These are phyloP conservation scores for Cinara cedri DNA, from an alignment of 2,888 invertebrate genomes.

Conservation along the genomic window DNA sequence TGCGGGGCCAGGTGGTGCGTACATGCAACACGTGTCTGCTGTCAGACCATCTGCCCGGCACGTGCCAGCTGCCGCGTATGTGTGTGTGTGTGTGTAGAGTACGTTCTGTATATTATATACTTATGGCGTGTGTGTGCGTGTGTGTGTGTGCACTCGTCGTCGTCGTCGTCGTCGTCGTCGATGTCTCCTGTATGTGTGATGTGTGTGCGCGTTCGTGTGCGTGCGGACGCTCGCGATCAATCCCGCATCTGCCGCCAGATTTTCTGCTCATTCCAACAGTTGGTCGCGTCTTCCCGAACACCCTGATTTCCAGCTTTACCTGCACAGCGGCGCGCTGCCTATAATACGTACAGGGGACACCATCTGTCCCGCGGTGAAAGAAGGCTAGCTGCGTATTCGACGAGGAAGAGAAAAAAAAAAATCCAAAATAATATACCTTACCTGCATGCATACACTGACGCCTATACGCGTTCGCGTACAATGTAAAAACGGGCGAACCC, in stretches of 20 bases:
- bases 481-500: not conserved
- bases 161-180: slow-evolving; percentile 18
- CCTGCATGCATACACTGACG: not conserved
- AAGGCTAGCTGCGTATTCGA: not conserved
- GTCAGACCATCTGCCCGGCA: slow-evolving; percentile 57
- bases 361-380: slow-evolving; percentile 41
- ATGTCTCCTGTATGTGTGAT: slow-evolving; percentile 7
- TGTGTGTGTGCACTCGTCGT: not conserved
- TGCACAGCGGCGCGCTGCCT: not conserved
- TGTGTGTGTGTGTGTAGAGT: slow-evolving; percentile 29
- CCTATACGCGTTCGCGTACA: not conserved
- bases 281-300: slow-evolving; percentile 55
- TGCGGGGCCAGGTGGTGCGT: slow-evolving; percentile 52
- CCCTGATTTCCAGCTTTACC: slow-evolving; percentile 57
- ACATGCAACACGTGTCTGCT: slow-evolving; percentile 57
- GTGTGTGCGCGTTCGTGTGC: not conserved
- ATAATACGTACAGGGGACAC: not conserved
- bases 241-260: slow-evolving; percentile 57
- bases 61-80: slow-evolving; percentile 55
- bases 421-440: not conserved
- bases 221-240: slow-evolving; percentile 38
- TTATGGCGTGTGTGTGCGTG: not conserved
- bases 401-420: slow-evolving; percentile 12
- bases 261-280: slow-evolving; percentile 56
- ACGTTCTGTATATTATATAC: slow-evolving; percentile 11